Evolutionary conservation across 37 sponge, comb jelly and placozoan genomes (phyloP).

Genomic region (Axinella damicornis): DNA sequence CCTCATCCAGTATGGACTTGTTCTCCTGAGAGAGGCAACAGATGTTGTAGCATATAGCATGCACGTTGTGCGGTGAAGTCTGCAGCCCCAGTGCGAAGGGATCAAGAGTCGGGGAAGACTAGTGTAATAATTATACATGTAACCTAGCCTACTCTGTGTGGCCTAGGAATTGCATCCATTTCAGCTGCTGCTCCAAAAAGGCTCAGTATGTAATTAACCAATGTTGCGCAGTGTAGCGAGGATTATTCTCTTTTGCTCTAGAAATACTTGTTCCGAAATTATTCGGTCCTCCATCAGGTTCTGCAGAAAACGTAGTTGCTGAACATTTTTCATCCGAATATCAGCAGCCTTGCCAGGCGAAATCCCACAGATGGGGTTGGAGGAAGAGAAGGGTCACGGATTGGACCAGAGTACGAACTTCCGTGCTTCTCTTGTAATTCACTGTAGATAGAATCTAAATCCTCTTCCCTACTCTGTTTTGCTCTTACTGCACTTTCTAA

Average conservation of each 20-base stretch:
- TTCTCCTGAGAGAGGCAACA: too few species aligned
- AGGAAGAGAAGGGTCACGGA: too few species aligned
- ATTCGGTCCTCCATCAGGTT: constrained; percentile 35
- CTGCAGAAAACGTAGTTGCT: constrained; percentile 47
- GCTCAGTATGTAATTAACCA: too few species aligned
- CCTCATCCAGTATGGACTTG: too few species aligned
- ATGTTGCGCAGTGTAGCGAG: neutral
- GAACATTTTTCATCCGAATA: constrained; percentile 21
- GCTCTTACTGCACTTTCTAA: neutral
- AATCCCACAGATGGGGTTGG: neutral
- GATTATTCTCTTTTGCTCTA: neutral
- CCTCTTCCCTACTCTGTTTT: constrained; percentile 21
- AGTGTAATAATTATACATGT: too few species aligned
- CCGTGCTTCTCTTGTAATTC: constrained; percentile 14
- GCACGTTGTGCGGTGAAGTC: too few species aligned
- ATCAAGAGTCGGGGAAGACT: too few species aligned
- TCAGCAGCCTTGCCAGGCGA: constrained; percentile 37
- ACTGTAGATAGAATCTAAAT: constrained; percentile 1
- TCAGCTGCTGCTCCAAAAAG: too few species aligned
- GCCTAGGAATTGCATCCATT: too few species aligned
- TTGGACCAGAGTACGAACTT: constrained; percentile 11
- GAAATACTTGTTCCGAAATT: constrained; percentile 13
- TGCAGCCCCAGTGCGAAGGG: too few species aligned
- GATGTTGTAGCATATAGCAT: too few species aligned
- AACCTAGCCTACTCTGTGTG: too few species aligned